Evolutionary conservation across 2,888 invertebrate genomes (phyloP), one percentile per base, ranked within the genome.

Genomic region (Molorchus minor): DNA sequence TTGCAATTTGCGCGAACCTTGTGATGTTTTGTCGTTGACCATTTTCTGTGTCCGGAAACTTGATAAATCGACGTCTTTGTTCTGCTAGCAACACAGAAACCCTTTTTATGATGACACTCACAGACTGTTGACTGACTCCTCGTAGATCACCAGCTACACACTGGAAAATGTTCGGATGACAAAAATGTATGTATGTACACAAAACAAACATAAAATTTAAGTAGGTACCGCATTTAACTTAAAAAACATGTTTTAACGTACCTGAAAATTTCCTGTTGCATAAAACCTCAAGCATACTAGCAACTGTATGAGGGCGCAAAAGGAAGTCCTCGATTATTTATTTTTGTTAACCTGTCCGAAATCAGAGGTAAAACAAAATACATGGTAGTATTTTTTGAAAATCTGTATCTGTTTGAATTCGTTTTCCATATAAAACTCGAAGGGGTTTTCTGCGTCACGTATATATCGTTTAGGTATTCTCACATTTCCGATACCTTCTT

Each of bases 141-240:
- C 58, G 58, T 45, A 62, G 44, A 51, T 62, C 62, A 33, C 62
- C 62, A 44, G 38, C 12, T 12, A 62, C 58, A 20, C 49, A 20
- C 51, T 62, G 38, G 20, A 61, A 55, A 47, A 15, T 45, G n/a
- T n/a, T n/a, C n/a, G n/a, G n/a, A n/a, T n/a, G n/a, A n/a, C n/a
- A n/a, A n/a, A n/a, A n/a, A n/a, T n/a, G n/a, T n/a, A n/a, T n/a
- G n/a, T n/a, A n/a, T n/a, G n/a, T n/a, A n/a, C n/a, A n/a, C n/a
- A n/a, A n/a, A n/a, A 13, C 7, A 54, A 36, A 2, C 7, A 3
- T 12, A 36, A 36, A 7, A 2, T 2, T 36, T 36, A 36, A 13
- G 2, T 13, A 15, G 13, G 2, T n/a, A 3, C 7, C 4, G 3
- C 7, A n/a, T 35, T n/a, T n/a, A 12, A 35, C 7, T n/a, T 3